Conservation (phyloP, 2,888 invertebrate genomes). For the Stenchaetothrips biformis region DNA sequence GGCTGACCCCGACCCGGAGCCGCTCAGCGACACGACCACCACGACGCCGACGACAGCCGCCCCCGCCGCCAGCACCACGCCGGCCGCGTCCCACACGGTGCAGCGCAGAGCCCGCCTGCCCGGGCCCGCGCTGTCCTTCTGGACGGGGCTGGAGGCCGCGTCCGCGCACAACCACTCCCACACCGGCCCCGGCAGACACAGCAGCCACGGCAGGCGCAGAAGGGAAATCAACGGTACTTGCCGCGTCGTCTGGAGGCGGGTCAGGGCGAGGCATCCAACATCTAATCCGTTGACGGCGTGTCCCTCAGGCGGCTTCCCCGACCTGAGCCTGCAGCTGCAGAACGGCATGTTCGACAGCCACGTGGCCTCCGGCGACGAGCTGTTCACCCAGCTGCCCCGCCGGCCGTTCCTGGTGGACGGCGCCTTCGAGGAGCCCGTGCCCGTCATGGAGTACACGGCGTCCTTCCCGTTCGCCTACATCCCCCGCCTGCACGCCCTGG, state of each 20-base stretch:
- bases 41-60: constrained; percentile 30
- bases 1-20: not conserved
- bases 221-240: not conserved
- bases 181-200: not conserved
- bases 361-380: constrained; percentile 32
- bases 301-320: constrained; percentile 29
- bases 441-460: constrained; percentile 64
- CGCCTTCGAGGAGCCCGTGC: constrained; percentile 44
- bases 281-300: not conserved
- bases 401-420: constrained; percentile 46
- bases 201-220: not conserved
- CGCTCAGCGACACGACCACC: constrained; percentile 30
- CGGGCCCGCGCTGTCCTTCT: constrained; percentile 18
- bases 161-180: not conserved
- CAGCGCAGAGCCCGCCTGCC: not conserved
- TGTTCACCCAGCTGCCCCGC: constrained; percentile 35
- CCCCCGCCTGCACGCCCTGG: constrained; percentile 64
- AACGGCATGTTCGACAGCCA: constrained; percentile 37
- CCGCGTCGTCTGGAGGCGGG: not conserved
- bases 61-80: constrained; percentile 9
- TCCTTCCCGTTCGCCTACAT: constrained; percentile 71
- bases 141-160: constrained; percentile 27
- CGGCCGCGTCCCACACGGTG: not conserved
- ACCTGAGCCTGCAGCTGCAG: constrained; percentile 36
- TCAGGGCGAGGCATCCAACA: too few relatives aligned